Percentiles rank a stretch among this genome's conserved stretches.
Evolutionary conservation across 2,113 vertebrate genomes (phyloP).

Genomic region (Neolamprologus fasciatus): DNA sequence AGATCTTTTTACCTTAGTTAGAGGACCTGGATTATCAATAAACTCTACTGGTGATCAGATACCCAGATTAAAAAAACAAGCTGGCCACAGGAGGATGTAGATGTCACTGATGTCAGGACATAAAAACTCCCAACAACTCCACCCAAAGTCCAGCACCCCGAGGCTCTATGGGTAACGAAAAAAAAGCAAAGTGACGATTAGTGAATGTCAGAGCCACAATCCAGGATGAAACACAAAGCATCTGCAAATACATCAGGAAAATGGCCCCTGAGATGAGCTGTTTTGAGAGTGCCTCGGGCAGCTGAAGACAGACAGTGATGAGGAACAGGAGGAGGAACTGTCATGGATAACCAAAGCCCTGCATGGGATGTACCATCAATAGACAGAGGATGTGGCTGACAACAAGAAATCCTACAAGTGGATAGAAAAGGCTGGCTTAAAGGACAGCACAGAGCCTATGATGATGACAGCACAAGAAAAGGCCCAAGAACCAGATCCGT

Average conservation of each 20-base stretch:
- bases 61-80: background rate
- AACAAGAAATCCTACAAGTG: background rate
- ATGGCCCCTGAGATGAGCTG: background rate
- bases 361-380: background rate
- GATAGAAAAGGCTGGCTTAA: background rate
- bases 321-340: background rate
- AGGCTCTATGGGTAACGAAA: background rate
- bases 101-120: background rate
- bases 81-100: background rate
- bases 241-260: background rate
- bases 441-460: background rate
- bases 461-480: background rate
- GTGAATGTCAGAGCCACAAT: background rate
- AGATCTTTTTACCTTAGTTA: background rate
- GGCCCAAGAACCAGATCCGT: background rate
- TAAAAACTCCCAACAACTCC: background rate
- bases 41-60: background rate
- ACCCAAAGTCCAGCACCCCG: background rate
- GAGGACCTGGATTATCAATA: background rate
- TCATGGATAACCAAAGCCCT: background rate
- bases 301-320: background rate
- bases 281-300: background rate
- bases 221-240: background rate
- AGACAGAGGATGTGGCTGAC: background rate
- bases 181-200: background rate